Evolutionary conservation across 1,140 invertebrate species (phyloP).

Genomic region (Magallana ariakensis): DNA sequence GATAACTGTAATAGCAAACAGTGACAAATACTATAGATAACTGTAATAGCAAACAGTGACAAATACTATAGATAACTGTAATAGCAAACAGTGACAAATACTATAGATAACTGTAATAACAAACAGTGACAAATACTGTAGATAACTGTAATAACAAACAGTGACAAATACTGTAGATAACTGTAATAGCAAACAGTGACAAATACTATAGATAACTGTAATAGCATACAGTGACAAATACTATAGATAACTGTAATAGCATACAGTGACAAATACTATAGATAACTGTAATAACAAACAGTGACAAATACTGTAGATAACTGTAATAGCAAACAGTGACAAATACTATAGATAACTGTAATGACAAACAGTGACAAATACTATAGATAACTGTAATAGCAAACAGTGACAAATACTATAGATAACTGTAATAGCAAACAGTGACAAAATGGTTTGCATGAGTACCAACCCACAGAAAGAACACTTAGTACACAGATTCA

Average conservation of each 20-base stretch:
- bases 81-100: too few species aligned
- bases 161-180: conserved; percentile 84
- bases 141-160: too few species aligned
- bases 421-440: conserved; percentile 80
- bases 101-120: conserved; percentile 85
- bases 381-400: conserved; percentile 85
- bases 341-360: conserved; percentile 85
- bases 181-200: too few species aligned
- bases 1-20: too few species aligned
- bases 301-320: conserved; percentile 84
- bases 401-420: conserved; percentile 83
- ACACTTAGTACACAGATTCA: too few species aligned
- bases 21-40: conserved; percentile 84
- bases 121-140: conserved; percentile 83
- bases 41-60: too few species aligned
- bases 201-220: conserved; percentile 85
- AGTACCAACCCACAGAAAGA: neutral
- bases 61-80: conserved; percentile 85
- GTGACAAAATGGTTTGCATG: neutral
- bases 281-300: too few species aligned
- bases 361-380: too few species aligned
- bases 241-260: conserved; percentile 85
- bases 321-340: too few species aligned
- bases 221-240: too few species aligned
- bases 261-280: conserved; percentile 83